Conservation (phyloP, 1,140 invertebrate genomes). For the Hydropsyche tenuis region DNA sequence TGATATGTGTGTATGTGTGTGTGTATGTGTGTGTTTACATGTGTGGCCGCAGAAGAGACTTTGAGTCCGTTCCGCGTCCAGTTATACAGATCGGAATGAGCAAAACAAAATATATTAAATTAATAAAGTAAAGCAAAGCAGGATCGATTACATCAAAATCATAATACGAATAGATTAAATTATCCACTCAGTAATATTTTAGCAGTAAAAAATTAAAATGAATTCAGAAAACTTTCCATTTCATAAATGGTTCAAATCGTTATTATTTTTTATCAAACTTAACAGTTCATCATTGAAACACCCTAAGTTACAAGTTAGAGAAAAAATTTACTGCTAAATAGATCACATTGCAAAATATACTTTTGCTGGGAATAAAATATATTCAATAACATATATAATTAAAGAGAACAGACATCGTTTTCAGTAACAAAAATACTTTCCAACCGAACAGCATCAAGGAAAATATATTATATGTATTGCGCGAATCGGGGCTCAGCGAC, state of each 20-base stretch:
- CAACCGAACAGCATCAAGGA: slow-evolving; percentile 44
- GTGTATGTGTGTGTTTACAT: not conserved
- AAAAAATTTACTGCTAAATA: slow-evolving; percentile 76
- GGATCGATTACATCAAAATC: slow-evolving; percentile 62
- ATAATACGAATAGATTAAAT: slow-evolving; percentile 48
- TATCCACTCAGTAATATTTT: slow-evolving; percentile 64
- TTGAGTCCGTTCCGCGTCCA: not conserved
- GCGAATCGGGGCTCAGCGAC: slow-evolving; percentile 56
- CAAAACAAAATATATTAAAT: slow-evolving; percentile 18
- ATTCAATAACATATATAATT: slow-evolving; percentile 74
- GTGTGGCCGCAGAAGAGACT: too few relatives aligned
- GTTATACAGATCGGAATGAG: slow-evolving; percentile 50
- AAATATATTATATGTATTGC: slow-evolving; percentile 40
- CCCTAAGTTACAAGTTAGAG: slow-evolving; percentile 60
- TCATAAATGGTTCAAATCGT: slow-evolving; percentile 58
- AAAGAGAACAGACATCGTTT: slow-evolving; percentile 66
- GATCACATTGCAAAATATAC: slow-evolving; percentile 79
- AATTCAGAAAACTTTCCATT: slow-evolving; percentile 52
- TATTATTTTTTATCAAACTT: slow-evolving; percentile 55
- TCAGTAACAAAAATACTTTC: slow-evolving; percentile 50
- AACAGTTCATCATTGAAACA: slow-evolving; percentile 61
- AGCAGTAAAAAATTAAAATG: slow-evolving; percentile 65
- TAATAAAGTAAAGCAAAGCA: slow-evolving; percentile 59
- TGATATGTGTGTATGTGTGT: not conserved
- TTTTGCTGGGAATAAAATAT: slow-evolving; percentile 81